A percentile compares a stretch with the other conserved stretches of the same genome.
Evolutionary conservation across 2,113 vertebrate genomes (phyloP).

Genomic region (Fulmarus glacialis): DNA sequence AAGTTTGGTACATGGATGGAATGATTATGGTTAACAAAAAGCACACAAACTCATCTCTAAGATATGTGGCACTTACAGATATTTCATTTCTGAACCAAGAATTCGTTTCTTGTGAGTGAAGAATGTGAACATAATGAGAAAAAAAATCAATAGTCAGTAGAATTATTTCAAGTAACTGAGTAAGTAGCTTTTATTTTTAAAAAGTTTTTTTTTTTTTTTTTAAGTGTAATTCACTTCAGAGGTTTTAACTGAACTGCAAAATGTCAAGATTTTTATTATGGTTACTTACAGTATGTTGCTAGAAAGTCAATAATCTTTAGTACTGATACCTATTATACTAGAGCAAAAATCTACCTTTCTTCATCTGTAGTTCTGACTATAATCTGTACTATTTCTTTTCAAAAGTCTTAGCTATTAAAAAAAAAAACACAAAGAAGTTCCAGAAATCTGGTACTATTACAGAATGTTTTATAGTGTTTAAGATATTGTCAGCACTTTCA

Average conservation of each 20-base stretch:
- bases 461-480: slow-evolving; percentile 11
- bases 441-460: background rate
- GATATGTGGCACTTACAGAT: background rate
- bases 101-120: background rate
- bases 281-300: background rate
- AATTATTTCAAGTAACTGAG: slow-evolving; percentile 18
- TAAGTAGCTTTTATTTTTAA: background rate
- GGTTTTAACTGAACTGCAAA: background rate
- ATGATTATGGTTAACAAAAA: background rate
- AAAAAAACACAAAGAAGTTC: background rate
- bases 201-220: background rate
- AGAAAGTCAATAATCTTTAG: slow-evolving; percentile 30
- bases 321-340: background rate
- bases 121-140: background rate
- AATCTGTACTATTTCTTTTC: slow-evolving; percentile 22
- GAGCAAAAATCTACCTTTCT: background rate
- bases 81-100: background rate
- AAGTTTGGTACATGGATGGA: background rate
- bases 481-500: background rate
- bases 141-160: background rate
- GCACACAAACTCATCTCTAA: background rate
- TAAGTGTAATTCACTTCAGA: background rate
- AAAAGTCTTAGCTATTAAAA: background rate
- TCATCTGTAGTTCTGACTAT: background rate
- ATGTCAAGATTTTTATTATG: slow-evolving; percentile 8